Percentiles rank a stretch among this genome's conserved stretches.
Evolutionary conservation across 1,140 invertebrate genomes (phyloP).

Genomic region (Archivesica marissinica): DNA sequence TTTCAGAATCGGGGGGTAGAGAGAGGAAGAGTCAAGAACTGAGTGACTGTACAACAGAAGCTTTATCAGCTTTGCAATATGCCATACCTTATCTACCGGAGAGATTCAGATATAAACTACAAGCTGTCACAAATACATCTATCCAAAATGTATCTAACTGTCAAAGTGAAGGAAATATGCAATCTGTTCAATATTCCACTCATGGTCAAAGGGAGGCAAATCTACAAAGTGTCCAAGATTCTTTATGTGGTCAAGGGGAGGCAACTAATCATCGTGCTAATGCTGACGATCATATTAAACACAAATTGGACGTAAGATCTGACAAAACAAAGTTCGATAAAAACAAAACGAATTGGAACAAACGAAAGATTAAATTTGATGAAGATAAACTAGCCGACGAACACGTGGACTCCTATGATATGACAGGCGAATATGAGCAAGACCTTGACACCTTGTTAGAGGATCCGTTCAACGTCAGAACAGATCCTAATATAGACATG

Average conservation of each 20-base stretch:
- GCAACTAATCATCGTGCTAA: no score
- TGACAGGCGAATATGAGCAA: background rate
- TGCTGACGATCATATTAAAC: no score
- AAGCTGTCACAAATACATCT: background rate
- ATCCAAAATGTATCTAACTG: no score
- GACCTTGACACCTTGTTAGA: constrained; percentile 12
- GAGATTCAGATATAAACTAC: constrained; percentile 15
- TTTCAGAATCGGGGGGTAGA: no score
- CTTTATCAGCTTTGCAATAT: constrained; percentile 14
- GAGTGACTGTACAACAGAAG: background rate
- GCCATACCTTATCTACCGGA: constrained; percentile 46
- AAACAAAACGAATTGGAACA: background rate
- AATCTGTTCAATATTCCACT: no score
- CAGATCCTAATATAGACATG: constrained; percentile 3
- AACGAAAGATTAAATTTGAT: background rate
- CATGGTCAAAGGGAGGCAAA: no score
- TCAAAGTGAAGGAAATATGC: no score
- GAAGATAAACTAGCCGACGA: background rate
- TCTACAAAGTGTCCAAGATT: no score
- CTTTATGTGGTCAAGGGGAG: no score
- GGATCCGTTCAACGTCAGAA: constrained; percentile 41
- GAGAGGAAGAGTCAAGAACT: constrained; percentile 15
- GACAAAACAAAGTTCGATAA: background rate
- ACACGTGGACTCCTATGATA: background rate
- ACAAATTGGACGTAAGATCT: background rate